Evolutionary conservation across 2,113 vertebrate species (phyloP).

Genomic region (Rhegmatorhina hoffmannsi): DNA sequence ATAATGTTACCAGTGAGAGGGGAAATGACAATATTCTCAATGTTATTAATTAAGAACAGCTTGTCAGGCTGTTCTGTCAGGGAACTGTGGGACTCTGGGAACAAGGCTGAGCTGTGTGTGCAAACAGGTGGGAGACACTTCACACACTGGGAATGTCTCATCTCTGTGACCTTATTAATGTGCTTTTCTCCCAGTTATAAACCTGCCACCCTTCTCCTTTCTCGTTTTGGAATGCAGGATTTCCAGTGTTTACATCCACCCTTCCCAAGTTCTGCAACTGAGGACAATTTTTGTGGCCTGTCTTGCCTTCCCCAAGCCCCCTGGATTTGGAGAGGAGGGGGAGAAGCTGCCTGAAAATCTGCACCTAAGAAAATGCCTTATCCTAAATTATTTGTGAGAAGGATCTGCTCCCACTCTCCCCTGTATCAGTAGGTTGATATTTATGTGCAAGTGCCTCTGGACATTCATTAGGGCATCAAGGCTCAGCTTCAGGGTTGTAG

Average conservation of each 20-base stretch:
- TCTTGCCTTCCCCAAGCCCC: background rate
- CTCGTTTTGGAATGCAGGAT: background rate
- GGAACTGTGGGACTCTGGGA: background rate
- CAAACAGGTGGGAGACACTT: background rate
- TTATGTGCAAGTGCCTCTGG: constrained; percentile 55
- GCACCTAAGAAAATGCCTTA: background rate
- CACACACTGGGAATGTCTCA: accelerated
- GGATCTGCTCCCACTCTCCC: background rate
- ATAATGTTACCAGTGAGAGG: accelerated
- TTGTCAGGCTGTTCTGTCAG: background rate
- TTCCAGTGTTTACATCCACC: background rate
- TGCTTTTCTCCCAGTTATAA: background rate
- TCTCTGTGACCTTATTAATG: background rate
- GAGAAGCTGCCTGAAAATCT: background rate
- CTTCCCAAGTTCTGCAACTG: background rate
- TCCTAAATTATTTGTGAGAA: background rate
- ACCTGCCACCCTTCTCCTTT: background rate
- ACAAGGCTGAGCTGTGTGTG: accelerated
- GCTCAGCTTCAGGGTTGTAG: background rate
- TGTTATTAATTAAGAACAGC: background rate
- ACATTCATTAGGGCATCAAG: background rate
- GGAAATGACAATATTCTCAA: background rate
- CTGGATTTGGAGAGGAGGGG: background rate
- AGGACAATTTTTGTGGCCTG: background rate
- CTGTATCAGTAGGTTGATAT: background rate